Conservation (phyloP, 2,113 vertebrate species). For the Micronycteris hirsuta region DNA sequence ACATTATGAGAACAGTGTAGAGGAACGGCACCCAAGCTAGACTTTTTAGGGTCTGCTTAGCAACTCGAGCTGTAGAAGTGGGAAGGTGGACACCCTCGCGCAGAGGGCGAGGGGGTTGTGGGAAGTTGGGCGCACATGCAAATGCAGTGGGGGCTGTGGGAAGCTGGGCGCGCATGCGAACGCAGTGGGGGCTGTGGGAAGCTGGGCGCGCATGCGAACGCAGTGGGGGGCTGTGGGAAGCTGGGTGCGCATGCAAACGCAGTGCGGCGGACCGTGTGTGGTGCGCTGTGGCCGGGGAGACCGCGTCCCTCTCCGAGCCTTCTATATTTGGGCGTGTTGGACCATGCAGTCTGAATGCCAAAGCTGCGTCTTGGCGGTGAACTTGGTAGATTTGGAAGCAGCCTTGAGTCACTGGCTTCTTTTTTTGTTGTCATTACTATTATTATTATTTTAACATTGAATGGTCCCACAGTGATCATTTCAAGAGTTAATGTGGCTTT, state of each 20-base stretch:
- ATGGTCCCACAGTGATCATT: slow-evolving; percentile 43
- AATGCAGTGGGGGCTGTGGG: background rate
- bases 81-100: background rate
- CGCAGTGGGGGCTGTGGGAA: background rate
- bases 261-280: background rate
- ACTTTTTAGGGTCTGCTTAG: background rate
- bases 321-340: slow-evolving; percentile 53
- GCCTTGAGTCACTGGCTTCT: background rate
- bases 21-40: background rate
- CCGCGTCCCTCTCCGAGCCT: background rate
- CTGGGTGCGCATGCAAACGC: accelerated
- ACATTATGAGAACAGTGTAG: accelerated
- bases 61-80: background rate
- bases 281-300: accelerated
- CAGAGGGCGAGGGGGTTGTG: background rate
- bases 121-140: background rate
- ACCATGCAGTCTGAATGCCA: background rate
- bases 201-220: accelerated
- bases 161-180: background rate
- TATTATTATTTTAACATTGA: slow-evolving; percentile 60
- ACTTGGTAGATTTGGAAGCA: slow-evolving; percentile 43
- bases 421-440: background rate
- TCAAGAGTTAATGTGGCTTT: slow-evolving; percentile 45
- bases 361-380: slow-evolving; percentile 43
- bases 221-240: background rate